Evolutionary conservation across 2,888 invertebrate species (phyloP).

Genomic region (Tribolium freemani): DNA sequence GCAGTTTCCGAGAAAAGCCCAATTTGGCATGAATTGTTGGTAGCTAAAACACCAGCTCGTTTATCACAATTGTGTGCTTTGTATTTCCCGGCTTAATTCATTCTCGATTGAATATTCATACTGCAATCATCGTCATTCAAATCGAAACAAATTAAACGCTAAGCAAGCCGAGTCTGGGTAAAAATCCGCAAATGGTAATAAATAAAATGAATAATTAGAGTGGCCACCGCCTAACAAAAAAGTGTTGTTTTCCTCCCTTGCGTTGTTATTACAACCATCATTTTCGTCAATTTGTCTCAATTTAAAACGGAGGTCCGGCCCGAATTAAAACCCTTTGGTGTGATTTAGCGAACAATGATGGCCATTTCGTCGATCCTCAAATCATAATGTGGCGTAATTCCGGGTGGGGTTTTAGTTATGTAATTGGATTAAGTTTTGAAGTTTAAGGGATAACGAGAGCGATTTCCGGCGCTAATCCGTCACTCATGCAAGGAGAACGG

Average conservation of each 20-base stretch:
- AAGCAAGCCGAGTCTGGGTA: background rate
- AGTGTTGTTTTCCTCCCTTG: background rate
- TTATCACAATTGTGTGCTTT: background rate
- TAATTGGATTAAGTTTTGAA: slow-evolving; percentile 29
- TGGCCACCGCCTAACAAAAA: background rate
- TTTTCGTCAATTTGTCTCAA: slow-evolving; percentile 23
- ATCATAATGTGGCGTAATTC: slow-evolving; percentile 20
- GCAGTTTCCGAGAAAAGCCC: background rate
- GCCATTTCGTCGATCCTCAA: slow-evolving; percentile 7
- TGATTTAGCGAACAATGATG: slow-evolving; percentile 24
- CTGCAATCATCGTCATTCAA: background rate
- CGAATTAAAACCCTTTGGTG: slow-evolving; percentile 26
- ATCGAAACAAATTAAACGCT: background rate
- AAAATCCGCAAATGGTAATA: background rate
- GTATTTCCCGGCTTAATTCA: background rate
- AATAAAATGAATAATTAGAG: background rate
- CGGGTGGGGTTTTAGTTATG: background rate
- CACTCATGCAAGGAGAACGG: slow-evolving; percentile 11
- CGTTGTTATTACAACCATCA: slow-evolving; percentile 6
- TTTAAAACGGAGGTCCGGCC: background rate
- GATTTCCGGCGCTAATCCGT: slow-evolving; percentile 22
- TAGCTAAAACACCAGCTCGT: background rate
- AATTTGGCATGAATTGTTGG: background rate
- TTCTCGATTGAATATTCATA: background rate
- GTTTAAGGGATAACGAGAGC: slow-evolving; percentile 21